Percentiles rank a stretch among this genome's conserved stretches.
These are phyloP conservation scores for Arctia plantaginis DNA, from an alignment of 2,888 invertebrate genomes.

Conservation along the genomic window DNA sequence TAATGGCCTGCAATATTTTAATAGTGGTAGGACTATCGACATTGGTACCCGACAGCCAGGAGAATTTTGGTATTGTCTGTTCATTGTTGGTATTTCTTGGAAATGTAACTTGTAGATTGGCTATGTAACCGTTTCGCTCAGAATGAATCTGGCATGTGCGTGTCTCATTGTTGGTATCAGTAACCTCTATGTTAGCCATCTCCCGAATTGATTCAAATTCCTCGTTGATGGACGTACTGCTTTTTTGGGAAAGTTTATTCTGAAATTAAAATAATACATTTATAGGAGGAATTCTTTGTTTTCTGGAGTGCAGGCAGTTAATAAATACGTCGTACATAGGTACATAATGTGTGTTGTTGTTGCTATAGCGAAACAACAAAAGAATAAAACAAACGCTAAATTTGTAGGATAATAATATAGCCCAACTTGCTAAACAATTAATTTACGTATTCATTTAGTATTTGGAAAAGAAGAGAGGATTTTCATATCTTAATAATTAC, in stretches of 20 bases:
- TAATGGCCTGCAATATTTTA: constrained; percentile 92
- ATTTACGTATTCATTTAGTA: no score
- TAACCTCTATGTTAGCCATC: constrained; percentile 84
- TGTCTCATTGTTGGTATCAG: constrained; percentile 87
- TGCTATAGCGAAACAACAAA: no score
- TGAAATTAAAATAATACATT: constrained; percentile 49
- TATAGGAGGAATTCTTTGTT: constrained; percentile 9
- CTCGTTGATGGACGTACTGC: constrained; percentile 77
- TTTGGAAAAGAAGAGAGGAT: no score
- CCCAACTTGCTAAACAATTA: no score
- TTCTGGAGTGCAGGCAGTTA: neutral
- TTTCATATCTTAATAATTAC: no score
- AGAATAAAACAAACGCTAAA: no score
- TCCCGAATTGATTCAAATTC: constrained; percentile 84
- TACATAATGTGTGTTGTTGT: no score
- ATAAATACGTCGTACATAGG: no score
- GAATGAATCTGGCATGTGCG: constrained; percentile 87
- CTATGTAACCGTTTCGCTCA: constrained; percentile 83
- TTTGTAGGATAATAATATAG: no score
- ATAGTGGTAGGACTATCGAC: constrained; percentile 90
- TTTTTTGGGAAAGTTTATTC: constrained; percentile 74
- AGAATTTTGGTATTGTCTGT: constrained; percentile 82
- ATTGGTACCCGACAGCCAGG: constrained; percentile 84
- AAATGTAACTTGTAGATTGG: constrained; percentile 87
- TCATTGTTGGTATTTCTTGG: constrained; percentile 82